Evolutionary conservation across 92 coral and sea anemone genomes (phyloP).

Genomic region (Zoanthus sansibaricus): DNA sequence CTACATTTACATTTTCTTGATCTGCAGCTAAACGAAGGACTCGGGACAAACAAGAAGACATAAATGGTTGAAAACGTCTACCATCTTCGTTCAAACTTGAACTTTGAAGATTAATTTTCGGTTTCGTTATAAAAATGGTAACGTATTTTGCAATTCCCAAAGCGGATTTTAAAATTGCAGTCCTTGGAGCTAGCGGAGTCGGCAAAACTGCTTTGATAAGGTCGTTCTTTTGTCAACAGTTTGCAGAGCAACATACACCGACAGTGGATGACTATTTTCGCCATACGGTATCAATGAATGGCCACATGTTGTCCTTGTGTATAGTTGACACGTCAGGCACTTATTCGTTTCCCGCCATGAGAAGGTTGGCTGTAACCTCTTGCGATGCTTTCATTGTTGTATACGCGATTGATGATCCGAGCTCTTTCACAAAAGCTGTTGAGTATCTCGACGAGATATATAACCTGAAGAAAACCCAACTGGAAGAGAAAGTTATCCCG

Average conservation of each 20-base stretch:
- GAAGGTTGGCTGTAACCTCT: constrained; percentile 66
- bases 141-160: constrained; percentile 58
- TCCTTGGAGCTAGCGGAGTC: constrained; percentile 80
- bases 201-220: constrained; percentile 80
- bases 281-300: constrained; percentile 71
- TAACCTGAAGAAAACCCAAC: constrained; percentile 40
- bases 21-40: neutral
- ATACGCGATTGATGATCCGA: constrained; percentile 69
- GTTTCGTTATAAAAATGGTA: constrained; percentile 26
- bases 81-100: neutral
- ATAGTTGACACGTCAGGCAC: constrained; percentile 86
- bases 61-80: neutral
- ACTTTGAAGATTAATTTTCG: neutral
- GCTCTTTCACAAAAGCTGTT: constrained; percentile 74
- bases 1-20: constrained; percentile 11
- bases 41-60: neutral
- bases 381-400: constrained; percentile 83
- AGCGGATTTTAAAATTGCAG: constrained; percentile 70
- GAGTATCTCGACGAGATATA: constrained; percentile 63
- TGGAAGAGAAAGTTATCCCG: constrained; percentile 36
- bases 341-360: constrained; percentile 83
- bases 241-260: constrained; percentile 73
- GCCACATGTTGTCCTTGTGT: constrained; percentile 58
- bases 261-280: constrained; percentile 81
- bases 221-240: constrained; percentile 72